These are phyloP conservation scores for Calosoma granatense DNA, from an alignment of 1,140 invertebrate genomes.

Conservation along the genomic window DNA sequence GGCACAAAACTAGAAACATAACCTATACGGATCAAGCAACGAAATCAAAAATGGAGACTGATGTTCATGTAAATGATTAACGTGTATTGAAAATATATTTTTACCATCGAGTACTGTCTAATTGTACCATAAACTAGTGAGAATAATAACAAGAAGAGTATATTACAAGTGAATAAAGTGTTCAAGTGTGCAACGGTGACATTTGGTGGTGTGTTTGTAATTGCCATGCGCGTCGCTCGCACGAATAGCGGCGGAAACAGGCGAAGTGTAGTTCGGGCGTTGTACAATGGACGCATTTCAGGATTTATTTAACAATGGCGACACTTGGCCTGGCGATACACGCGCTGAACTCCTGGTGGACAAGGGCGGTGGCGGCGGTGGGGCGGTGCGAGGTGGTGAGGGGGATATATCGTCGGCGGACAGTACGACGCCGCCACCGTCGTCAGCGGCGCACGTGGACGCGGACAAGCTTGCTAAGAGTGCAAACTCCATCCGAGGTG, in stretches of 20 bases:
- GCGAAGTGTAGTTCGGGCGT: slow-evolving; percentile 13
- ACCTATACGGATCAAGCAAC: background rate
- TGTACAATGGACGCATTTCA: slow-evolving; percentile 33
- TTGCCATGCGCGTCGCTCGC: background rate
- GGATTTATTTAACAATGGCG: slow-evolving; percentile 27
- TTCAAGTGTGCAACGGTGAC: too few species aligned
- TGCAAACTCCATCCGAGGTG: slow-evolving; percentile 52
- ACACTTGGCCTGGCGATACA: slow-evolving; percentile 23
- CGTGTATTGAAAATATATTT: slow-evolving; percentile 3
- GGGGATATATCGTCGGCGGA: slow-evolving; percentile 20
- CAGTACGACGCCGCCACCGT: slow-evolving; percentile 25
- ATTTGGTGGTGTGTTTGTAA: too few species aligned
- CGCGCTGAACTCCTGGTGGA: background rate
- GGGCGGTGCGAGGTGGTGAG: background rate
- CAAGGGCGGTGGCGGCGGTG: background rate
- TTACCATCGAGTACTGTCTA: slow-evolving; percentile 12
- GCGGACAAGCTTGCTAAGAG: slow-evolving; percentile 42
- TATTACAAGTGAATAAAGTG: too few species aligned
- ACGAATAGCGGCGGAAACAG: slow-evolving; percentile 1
- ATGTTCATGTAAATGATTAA: slow-evolving; percentile 14
- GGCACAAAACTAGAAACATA: background rate
- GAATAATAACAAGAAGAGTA: too few species aligned
- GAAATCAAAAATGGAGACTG: background rate
- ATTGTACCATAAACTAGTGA: too few species aligned
- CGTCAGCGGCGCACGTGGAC: slow-evolving; percentile 31